Evolutionary conservation across 1,140 invertebrate species (phyloP).

Genomic region (Zeugodacus cucurbitae): DNA sequence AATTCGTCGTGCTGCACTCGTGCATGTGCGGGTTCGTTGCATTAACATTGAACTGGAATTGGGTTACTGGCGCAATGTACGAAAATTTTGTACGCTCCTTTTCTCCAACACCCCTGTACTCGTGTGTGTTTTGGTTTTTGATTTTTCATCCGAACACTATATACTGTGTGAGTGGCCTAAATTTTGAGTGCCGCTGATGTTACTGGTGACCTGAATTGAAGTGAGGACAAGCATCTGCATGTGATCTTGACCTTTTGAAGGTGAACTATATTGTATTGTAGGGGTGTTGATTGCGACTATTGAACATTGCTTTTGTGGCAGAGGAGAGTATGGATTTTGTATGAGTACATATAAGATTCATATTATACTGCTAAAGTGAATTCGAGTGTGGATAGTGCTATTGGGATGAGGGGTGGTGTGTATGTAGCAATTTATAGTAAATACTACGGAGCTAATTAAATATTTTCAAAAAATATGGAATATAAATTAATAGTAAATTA

Average conservation of each 20-base stretch:
- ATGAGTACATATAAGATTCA: no score
- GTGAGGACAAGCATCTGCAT: not conserved
- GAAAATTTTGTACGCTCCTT: constrained; percentile 26
- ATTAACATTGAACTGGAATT: constrained; percentile 39
- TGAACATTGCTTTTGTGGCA: no score
- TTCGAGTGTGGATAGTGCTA: no score
- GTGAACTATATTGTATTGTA: not conserved
- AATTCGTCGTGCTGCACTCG: constrained; percentile 34
- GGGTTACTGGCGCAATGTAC: constrained; percentile 33
- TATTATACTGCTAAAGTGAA: no score
- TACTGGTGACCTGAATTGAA: not conserved
- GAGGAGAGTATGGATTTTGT: no score
- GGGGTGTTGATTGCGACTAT: not conserved
- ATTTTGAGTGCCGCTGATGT: not conserved
- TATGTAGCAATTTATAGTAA: no score
- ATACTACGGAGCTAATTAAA: no score
- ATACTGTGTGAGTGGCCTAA: not conserved
- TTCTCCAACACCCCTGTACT: not conserved
- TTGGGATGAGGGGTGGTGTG: no score
- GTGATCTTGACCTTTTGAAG: constrained; percentile 29
- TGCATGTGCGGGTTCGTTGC: constrained; percentile 5
- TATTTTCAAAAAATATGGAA: no score
- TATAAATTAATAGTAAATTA: no score
- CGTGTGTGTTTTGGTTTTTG: not conserved
- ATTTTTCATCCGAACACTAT: not conserved